phyloP scores from a whole-genome alignment of 1,140 invertebrate species.

The Bombus breviceps region DNA sequence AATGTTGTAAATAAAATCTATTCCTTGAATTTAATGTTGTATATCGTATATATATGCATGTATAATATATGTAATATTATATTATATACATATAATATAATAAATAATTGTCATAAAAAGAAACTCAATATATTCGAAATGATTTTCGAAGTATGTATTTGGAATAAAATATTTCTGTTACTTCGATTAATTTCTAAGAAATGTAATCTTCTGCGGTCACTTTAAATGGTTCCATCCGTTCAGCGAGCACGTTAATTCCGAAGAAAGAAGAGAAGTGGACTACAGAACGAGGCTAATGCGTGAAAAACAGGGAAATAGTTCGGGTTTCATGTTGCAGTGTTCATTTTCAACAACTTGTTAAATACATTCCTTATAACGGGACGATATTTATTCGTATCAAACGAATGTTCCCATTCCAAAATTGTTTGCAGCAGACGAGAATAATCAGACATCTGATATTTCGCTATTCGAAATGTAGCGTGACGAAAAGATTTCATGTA shows the following conservation, averaged over 20 bases:
- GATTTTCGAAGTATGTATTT: background rate
- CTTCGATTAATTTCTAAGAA: background rate
- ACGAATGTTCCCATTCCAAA: background rate
- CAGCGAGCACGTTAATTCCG: background rate
- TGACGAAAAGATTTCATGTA: background rate
- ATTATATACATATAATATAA: no score
- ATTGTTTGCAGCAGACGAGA: background rate
- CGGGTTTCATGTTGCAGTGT: background rate
- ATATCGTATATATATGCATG: no score
- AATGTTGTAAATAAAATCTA: no score
- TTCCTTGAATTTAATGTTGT: no score
- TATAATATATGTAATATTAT: no score
- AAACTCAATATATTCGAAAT: background rate
- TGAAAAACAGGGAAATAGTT: background rate
- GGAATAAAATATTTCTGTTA: background rate
- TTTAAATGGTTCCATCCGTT: background rate
- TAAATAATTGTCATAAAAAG: background rate
- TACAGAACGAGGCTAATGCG: background rate
- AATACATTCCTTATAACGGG: background rate
- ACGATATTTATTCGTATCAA: background rate
- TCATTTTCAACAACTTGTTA: background rate
- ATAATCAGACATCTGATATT: background rate
- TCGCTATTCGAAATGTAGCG: background rate
- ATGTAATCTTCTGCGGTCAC: background rate
- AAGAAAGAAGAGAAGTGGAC: background rate